phyloP scores from a whole-genome alignment of 2,113 vertebrate genomes.

The Colaptes auratus region DNA sequence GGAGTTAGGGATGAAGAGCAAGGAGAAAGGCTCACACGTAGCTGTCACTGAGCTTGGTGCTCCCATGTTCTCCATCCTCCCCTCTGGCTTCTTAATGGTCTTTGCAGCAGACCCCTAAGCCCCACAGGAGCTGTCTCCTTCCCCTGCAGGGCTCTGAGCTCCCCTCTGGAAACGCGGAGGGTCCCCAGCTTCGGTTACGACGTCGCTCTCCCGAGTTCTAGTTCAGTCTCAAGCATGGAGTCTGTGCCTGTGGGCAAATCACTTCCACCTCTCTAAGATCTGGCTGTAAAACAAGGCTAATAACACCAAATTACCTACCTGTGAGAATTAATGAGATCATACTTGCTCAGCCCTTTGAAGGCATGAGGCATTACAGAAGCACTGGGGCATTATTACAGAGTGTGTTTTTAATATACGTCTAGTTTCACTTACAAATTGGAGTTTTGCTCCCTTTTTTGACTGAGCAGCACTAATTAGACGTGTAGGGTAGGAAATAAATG shows the following conservation, averaged over 20 bases:
- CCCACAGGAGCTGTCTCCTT: neutral
- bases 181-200: neutral
- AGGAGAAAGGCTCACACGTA: neutral
- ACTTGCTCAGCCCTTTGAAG: constrained; percentile 62
- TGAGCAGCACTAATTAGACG: constrained; percentile 53
- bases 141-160: neutral
- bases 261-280: constrained; percentile 51
- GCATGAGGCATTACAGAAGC: constrained; percentile 49
- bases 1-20: neutral
- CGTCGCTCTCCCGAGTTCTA: neutral
- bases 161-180: neutral
- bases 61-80: neutral
- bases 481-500: constrained; percentile 66
- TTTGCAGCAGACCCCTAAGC: neutral
- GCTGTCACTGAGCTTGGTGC: neutral
- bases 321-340: constrained; percentile 61
- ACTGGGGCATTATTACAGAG: constrained; percentile 51
- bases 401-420: constrained; percentile 59
- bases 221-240: neutral
- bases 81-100: neutral
- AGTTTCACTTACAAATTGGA: constrained; percentile 68
- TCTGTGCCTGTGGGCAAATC: constrained; percentile 64
- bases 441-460: constrained; percentile 56
- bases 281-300: constrained; percentile 65
- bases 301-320: constrained; percentile 65